Percentiles rank a stretch among this genome's conserved stretches.
These are phyloP conservation scores for Temnothorax unifasciatus DNA, from an alignment of 2,888 invertebrate species.

Conservation along the genomic window DNA sequence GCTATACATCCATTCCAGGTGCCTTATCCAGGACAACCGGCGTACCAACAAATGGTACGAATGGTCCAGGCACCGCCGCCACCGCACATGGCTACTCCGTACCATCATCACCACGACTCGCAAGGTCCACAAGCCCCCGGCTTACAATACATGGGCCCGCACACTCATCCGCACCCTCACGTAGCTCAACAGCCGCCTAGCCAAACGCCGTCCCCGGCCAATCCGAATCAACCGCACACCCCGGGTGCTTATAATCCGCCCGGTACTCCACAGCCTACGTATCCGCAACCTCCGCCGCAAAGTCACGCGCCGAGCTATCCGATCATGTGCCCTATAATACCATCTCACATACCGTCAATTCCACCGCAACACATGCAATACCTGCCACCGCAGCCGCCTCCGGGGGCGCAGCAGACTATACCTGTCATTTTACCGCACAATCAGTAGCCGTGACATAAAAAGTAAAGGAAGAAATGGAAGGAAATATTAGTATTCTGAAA, in stretches of 20 bases:
- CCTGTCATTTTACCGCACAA: constrained; percentile 86
- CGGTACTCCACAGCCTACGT: constrained; percentile 87
- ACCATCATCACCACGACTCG: constrained; percentile 87
- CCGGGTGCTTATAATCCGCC: constrained; percentile 88
- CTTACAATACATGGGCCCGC: constrained; percentile 88
- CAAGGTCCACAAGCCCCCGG: constrained; percentile 87
- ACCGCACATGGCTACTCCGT: constrained; percentile 83
- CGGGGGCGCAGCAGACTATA: constrained; percentile 85
- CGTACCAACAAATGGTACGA: constrained; percentile 87
- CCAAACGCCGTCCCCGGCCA: constrained; percentile 85
- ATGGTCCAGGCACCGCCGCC: constrained; percentile 84
- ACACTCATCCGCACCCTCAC: constrained; percentile 85
- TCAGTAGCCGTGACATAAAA: constrained; percentile 86
- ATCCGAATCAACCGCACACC: constrained; percentile 87
- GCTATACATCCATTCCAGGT: constrained; percentile 91
- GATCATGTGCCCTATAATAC: constrained; percentile 89
- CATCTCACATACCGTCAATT: constrained; percentile 83
- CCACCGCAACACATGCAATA: constrained; percentile 88
- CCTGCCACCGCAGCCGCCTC: constrained; percentile 87
- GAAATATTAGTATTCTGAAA: constrained; percentile 77
- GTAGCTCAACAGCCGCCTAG: constrained; percentile 84
- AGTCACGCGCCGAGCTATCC: constrained; percentile 87
- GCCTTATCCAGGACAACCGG: constrained; percentile 88
- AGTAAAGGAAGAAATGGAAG: constrained; percentile 80
- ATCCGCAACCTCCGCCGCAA: constrained; percentile 88